Base-by-base conservation (phyloP, 23 tunicate genomes). In the Styela plicata region DNA sequence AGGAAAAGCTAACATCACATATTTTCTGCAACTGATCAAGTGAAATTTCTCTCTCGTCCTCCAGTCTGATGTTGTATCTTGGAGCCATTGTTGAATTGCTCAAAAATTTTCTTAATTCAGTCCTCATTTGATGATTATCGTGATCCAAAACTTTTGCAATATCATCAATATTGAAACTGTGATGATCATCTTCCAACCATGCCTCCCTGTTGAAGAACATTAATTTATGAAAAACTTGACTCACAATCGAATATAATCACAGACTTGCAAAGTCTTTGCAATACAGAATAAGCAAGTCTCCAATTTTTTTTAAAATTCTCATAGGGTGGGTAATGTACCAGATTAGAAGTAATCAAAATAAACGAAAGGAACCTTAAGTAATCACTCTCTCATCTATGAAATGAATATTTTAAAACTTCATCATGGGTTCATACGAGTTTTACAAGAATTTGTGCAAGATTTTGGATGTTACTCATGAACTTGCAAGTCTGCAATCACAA, bases 61-160 rank as follows among this genome's bases (percentile, higher is more conserved):
- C 77, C 10, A 95, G 74, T 1, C 96, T 88, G 26, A 95, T 95
- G 81, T 90, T 84, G 74, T 95, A 95, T 76, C 79, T 84, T 44
- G 99, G 99, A 18, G 82, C 80, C 87, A 95, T 85, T 36, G 80
- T 74, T 19, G 91, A 89, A 34, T 90, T 89, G 33, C 88, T 86
- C 33, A 95, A 84, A 87, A 95, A 95, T 63, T 86, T 63, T 2
- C 99, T 84, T 33, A 95, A 90, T 7, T 84, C 68, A 33, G 57
- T 80, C 28, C 99, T 65, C 99, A 95, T 95, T 34, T 95, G 92
- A 80, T 86, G 92, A 70, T 95, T 95, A 89, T 95, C 99, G 69
- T 95, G 99, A 67, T 95, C 99, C 17, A 95, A 88, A 2, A 95
- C 64, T n/a, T 35, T 71, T 31, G 86, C 86, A 89, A 93, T 66